Conservation (phyloP, 2,113 vertebrate genomes). For the Recurvirostra avosetta region DNA sequence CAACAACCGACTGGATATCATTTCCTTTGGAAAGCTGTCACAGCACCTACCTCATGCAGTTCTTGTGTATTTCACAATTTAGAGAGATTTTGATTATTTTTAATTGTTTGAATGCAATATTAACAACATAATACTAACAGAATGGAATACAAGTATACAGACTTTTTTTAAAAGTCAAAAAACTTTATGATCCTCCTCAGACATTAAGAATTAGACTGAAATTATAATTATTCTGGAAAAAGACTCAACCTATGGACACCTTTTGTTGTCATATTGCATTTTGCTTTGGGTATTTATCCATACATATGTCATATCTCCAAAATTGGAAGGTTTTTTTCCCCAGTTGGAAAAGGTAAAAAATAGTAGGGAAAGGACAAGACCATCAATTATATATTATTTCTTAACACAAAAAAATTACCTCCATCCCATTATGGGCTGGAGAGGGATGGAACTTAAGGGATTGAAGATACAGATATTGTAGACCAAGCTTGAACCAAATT, state of each 20-base stretch:
- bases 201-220: background rate
- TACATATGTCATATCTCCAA: background rate
- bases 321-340: fast-evolving
- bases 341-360: background rate
- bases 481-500: background rate
- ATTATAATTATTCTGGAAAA: background rate
- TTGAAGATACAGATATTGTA: background rate
- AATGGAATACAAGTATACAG: background rate
- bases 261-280: background rate
- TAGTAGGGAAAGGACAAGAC: background rate
- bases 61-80: background rate
- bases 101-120: background rate
- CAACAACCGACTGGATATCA: background rate
- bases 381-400: background rate
- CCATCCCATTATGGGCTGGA: background rate
- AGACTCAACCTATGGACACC: background rate
- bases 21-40: background rate
- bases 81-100: background rate
- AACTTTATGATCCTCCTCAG: background rate
- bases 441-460: fast-evolving
- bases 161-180: background rate
- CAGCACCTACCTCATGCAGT: fast-evolving
- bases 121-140: fast-evolving
- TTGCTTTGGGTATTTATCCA: background rate
- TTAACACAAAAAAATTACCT: background rate